Base-by-base conservation (phyloP, 2,888 invertebrate species). In the Eledona agricola region DNA sequence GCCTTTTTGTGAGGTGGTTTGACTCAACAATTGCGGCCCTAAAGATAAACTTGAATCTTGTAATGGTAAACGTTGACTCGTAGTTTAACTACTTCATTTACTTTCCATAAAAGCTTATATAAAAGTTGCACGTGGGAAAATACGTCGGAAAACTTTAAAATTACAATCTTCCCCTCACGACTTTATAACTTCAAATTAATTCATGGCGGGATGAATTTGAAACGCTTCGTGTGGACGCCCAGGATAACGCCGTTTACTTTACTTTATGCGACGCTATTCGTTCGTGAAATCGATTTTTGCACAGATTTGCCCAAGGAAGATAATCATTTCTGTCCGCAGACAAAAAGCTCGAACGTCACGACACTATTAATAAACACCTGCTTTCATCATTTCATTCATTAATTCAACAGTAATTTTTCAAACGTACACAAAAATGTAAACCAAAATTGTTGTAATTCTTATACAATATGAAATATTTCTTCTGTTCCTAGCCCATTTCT, bases 111-210 rank as follows among this genome's bases (percentile, higher is more conserved):
- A 31, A 35, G 38, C 23, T 51, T 35, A 51, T 42, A 42, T 28
- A 35, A 35, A 51, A 51, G 26, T 43, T 51, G 35, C 42, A 51
- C 51, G 51, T 51, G 42, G 34, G 50, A 50, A 50, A 50, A 50
- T 32, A 50, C 40, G 31, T 12, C 7, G 23, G 31, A 28, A 51
- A 51, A 51, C 35, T 51, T 51, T 51, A 25, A 51, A 51, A 51
- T 51, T 51, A 51, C 51, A 51, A 35, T 19, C 43, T 38, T 37
- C 29, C n/a, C n/a, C 37, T 37, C 47, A 29, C 25, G 31, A 49
- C 38, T 37, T 32, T 32, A 31, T 31, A 38, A 38, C 34, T 49
- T 49, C 32, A 49, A 49, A 49, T 49, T 49, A 49, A 49, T 49
- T 45, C 34, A 45, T 45, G 34, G 34, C 45, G 9, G 42, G 42